Evolutionary conservation across 2,888 invertebrate species (phyloP).

Genomic region (Drosophila setosimentum): DNA sequence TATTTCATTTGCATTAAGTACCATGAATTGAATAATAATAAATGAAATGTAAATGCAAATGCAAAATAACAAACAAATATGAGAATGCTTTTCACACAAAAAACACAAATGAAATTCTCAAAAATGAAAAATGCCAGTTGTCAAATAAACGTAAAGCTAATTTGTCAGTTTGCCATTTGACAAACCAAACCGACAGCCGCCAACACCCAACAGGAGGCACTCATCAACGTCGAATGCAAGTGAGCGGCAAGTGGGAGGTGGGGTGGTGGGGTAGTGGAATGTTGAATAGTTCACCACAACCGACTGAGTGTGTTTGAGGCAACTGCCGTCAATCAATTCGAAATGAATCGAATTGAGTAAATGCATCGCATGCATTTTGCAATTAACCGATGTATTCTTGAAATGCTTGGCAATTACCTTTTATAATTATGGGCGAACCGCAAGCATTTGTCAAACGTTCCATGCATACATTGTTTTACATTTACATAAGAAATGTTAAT

Average conservation of each 20-base stretch:
- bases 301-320: constrained; percentile 2
- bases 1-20: constrained; percentile 66
- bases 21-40: constrained; percentile 59
- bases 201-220: constrained; percentile 9
- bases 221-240: constrained; percentile 3
- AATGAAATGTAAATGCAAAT: constrained; percentile 19
- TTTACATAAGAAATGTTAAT: constrained; percentile 46
- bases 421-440: constrained; percentile 65
- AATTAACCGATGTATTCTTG: constrained; percentile 58
- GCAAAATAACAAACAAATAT: constrained; percentile 7
- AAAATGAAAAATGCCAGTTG: constrained; percentile 42
- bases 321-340: constrained; percentile 61
- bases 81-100: constrained; percentile 29
- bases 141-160: constrained; percentile 70
- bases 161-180: constrained; percentile 64
- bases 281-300: constrained; percentile 34
- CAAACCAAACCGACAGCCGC: constrained; percentile 15
- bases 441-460: constrained; percentile 62
- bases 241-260: background rate
- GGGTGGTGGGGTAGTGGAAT: background rate
- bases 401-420: constrained; percentile 57
- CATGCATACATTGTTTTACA: constrained; percentile 41
- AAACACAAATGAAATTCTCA: constrained; percentile 16
- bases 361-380: constrained; percentile 42
- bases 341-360: constrained; percentile 48